Evolutionary conservation across 2,888 invertebrate species (phyloP).

Genomic region (Ypsolopha scabrella): DNA sequence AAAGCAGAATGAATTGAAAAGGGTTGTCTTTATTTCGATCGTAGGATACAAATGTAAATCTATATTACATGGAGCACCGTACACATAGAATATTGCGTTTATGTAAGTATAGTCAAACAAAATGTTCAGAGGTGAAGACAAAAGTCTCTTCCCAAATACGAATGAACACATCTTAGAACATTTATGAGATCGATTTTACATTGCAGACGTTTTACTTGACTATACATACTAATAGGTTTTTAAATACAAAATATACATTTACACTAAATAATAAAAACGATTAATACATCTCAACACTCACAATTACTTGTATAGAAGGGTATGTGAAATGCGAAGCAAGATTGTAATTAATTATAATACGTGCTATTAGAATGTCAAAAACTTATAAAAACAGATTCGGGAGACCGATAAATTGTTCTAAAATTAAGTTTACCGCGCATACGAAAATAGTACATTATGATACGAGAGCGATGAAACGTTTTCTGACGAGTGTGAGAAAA

Average conservation of each 20-base stretch:
- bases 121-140: not conserved
- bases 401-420: not conserved
- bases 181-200: no score
- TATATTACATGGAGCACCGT: constrained; percentile 61
- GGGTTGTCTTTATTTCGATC: constrained; percentile 54
- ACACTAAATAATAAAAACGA: constrained; percentile 12
- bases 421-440: no score
- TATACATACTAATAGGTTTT: no score
- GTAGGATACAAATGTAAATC: constrained; percentile 60
- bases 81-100: constrained; percentile 50
- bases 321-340: constrained; percentile 36
- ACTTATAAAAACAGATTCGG: not conserved
- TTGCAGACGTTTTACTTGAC: no score
- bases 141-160: no score
- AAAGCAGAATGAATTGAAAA: constrained; percentile 13
- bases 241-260: not conserved
- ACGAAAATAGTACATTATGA: no score
- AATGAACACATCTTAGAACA: no score
- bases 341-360: not conserved
- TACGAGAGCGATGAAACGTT: no score
- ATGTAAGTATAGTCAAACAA: constrained; percentile 22
- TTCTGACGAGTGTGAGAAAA: no score
- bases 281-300: constrained; percentile 35
- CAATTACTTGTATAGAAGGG: constrained; percentile 34
- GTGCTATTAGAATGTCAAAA: not conserved